phyloP scores from a whole-genome alignment of 2,113 vertebrate species.

The Chelonoidis abingdonii region DNA sequence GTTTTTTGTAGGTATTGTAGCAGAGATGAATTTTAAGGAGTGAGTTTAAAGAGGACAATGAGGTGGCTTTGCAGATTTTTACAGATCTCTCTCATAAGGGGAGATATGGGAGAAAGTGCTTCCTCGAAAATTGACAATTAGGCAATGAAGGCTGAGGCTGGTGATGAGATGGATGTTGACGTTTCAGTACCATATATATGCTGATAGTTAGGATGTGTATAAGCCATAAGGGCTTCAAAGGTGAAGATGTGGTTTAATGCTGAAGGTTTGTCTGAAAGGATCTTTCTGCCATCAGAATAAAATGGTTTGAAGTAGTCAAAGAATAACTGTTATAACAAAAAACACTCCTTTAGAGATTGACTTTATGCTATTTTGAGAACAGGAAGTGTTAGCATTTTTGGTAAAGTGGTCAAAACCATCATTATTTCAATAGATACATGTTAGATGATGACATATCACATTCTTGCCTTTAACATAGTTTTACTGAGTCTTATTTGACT shows the following conservation, averaged over 20 bases:
- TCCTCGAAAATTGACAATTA: background rate
- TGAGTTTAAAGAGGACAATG: background rate
- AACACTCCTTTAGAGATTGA: background rate
- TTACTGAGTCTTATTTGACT: background rate
- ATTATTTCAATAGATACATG: background rate
- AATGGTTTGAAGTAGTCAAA: background rate
- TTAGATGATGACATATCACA: background rate
- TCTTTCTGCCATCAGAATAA: background rate
- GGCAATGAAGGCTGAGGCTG: background rate
- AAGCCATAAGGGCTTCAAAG: background rate
- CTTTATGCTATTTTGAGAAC: background rate
- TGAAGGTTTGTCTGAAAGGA: background rate
- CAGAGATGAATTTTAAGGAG: background rate
- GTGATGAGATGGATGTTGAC: background rate
- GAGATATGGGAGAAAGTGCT: background rate
- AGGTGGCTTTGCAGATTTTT: background rate
- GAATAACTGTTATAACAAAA: background rate
- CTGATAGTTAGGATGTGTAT: background rate
- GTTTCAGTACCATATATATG: background rate
- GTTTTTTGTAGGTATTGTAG: background rate
- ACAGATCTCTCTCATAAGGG: background rate
- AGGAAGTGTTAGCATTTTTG: background rate
- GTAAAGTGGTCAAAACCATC: background rate
- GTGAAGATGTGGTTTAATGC: background rate
- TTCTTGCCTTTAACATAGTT: background rate